Evolutionary conservation across 2,888 invertebrate genomes (phyloP), one percentile per base, ranked within the genome.

Genomic region (Agrotis ipsilon): DNA sequence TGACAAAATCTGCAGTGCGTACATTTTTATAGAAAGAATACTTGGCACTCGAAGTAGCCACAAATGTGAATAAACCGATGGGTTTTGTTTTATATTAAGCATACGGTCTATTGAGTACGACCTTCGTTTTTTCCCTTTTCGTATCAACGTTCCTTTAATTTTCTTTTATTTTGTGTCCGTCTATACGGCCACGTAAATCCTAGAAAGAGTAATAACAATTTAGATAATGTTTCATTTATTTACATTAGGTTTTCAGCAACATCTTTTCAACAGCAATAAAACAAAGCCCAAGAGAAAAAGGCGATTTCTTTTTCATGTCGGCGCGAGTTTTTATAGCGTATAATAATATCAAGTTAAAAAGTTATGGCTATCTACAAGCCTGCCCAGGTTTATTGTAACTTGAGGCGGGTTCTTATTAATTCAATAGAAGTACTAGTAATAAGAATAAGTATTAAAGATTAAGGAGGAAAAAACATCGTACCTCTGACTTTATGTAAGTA

Each of bases 1-100:
- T 16, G 61, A 57, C 68, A 61, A 57, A 73, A 21, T 51, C 70
- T 70, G 74, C 76, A 75, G 70, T 75, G 70, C 71, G 71, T 76
- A 72, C 3, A 39, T 49, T 76, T 55, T 63, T 13, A 4, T 9
- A 16, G n/a, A n/a, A 52, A 58, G 4, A 49, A 55, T 32, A 11
- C 9, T 70, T 76, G 70, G 62, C 70, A 70, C 13, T 19, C 6
- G 24, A 24, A 39, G 5, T 48, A 27, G 9, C 45, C 49, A 27
- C 19, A 39, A 46, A 57, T 19, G 32, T 45, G 18, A 57, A 72
- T 24, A 45, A 45, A 57, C 11, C 11, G 18, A 49, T 57, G 1
- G n/a, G 11, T 1, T 45, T 57, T 19, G 54, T 54, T 49, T 71
- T 32, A 13, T 16, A 43, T 21, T n/a, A 21, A 45, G 21, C 55